These are phyloP conservation scores for Rhingia campestris DNA, from an alignment of 2,888 invertebrate species.

Conservation along the genomic window DNA sequence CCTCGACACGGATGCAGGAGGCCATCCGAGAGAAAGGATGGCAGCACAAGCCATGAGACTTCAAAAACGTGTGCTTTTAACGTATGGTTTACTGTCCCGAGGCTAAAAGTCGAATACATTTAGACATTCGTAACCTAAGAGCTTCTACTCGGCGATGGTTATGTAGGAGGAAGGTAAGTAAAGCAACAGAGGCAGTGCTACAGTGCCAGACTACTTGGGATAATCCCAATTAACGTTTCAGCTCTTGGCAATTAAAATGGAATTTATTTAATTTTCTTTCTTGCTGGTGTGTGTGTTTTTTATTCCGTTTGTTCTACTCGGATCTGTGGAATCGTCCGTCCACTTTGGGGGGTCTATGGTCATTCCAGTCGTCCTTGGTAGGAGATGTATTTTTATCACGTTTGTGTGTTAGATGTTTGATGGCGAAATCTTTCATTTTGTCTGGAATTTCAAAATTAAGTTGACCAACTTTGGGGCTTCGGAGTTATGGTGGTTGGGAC, in stretches of 20 bases:
- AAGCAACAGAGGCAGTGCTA: conserved; percentile 55
- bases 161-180: background rate
- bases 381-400: conserved; percentile 43
- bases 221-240: conserved; percentile 76
- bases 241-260: conserved; percentile 75
- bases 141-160: conserved; percentile 29
- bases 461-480: background rate
- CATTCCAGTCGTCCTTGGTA: background rate
- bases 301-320: background rate
- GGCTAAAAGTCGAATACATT: conserved; percentile 74
- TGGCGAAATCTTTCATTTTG: conserved; percentile 1
- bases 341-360: background rate
- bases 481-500: background rate
- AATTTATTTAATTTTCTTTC: conserved; percentile 72
- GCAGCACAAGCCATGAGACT: conserved; percentile 25
- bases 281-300: conserved; percentile 7
- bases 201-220: conserved; percentile 63
- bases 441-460: background rate
- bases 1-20: conserved; percentile 38
- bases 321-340: conserved; percentile 3
- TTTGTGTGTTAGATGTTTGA: conserved; percentile 8
- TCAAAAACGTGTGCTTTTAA: conserved; percentile 74
- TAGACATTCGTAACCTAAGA: conserved; percentile 71
- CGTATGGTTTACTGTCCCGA: conserved; percentile 74
- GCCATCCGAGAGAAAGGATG: conserved; percentile 23